Percentiles rank a stretch among this genome's conserved stretches.
Evolutionary conservation across 2,888 invertebrate genomes (phyloP).

Genomic region (Allolobophora icterica): DNA sequence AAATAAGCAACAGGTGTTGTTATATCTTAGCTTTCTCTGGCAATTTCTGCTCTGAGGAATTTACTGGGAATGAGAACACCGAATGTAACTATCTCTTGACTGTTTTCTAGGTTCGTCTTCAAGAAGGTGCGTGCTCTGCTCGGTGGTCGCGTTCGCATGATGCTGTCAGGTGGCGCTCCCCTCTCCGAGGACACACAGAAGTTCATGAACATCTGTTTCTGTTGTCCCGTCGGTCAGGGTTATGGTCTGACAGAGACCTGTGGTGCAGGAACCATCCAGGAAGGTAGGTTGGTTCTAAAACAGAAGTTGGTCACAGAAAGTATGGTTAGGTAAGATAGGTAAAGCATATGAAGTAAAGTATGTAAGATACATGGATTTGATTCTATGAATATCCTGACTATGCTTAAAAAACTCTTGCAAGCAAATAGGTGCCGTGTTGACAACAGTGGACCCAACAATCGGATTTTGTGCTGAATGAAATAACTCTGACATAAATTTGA

Average conservation of each 20-base stretch:
- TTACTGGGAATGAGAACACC: background rate
- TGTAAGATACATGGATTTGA: no score
- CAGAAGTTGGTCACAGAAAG: background rate
- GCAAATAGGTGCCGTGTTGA: no score
- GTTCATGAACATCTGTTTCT: constrained; percentile 88
- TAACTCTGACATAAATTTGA: no score
- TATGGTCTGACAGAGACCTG: constrained; percentile 97
- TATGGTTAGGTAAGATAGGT: no score
- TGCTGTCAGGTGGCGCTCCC: constrained; percentile 94
- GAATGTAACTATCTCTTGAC: background rate
- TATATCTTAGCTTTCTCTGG: background rate
- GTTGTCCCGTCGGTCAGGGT: constrained; percentile 87
- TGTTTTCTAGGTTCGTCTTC: constrained; percentile 70
- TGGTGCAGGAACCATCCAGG: constrained; percentile 78
- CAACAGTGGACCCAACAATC: no score
- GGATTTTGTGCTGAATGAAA: no score
- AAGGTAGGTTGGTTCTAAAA: constrained; percentile 54
- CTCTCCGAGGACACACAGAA: constrained; percentile 92
- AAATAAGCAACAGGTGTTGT: background rate
- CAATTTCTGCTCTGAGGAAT: background rate
- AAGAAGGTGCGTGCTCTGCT: constrained; percentile 73
- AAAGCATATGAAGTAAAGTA: no score
- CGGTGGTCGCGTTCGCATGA: constrained; percentile 86
- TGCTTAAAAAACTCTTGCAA: no score
- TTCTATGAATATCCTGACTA: no score